Evolutionary conservation across 2,797 vertebrate genomes (phyloP).

Genomic region (Hypotaenidia okinawae): DNA sequence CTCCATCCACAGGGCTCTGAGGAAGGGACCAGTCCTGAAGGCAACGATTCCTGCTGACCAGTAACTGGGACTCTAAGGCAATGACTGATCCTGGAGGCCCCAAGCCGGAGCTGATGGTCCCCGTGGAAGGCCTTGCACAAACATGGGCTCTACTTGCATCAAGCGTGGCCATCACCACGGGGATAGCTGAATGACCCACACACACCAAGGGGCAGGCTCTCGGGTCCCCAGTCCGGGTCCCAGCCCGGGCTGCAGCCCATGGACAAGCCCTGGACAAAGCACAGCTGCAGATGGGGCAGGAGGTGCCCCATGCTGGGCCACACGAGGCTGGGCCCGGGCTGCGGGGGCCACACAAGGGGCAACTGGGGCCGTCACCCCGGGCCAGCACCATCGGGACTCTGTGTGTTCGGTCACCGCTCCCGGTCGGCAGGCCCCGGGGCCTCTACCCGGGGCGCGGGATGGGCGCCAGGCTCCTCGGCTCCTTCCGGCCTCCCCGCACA

Average conservation of each 20-base stretch:
- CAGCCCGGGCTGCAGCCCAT: not conserved
- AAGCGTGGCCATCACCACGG: not conserved
- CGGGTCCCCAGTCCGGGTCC: too few species aligned
- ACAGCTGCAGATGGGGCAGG: not conserved
- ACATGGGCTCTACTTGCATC: not conserved
- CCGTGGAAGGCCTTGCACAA: not conserved
- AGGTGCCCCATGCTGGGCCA: accelerated
- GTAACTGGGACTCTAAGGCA: not conserved
- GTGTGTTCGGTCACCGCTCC: too few species aligned
- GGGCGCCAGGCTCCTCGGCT: not conserved
- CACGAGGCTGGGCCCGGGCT: not conserved
- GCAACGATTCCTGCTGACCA: not conserved
- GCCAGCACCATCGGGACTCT: accelerated
- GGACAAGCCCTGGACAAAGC: not conserved
- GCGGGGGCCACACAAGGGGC: accelerated
- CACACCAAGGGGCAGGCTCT: not conserved
- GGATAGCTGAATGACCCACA: not conserved
- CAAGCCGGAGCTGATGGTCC: not conserved
- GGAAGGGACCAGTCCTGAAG: not conserved
- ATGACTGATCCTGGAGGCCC: too few species aligned
- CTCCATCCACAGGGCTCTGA: not conserved
- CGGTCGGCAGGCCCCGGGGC: accelerated
- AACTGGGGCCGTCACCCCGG: accelerated
- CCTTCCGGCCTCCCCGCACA: accelerated
- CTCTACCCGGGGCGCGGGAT: accelerated